Evolutionary conservation across 2,888 invertebrate species (phyloP), one percentile per base, ranked within the genome.

Genomic region (Microctonus hyperodae): DNA sequence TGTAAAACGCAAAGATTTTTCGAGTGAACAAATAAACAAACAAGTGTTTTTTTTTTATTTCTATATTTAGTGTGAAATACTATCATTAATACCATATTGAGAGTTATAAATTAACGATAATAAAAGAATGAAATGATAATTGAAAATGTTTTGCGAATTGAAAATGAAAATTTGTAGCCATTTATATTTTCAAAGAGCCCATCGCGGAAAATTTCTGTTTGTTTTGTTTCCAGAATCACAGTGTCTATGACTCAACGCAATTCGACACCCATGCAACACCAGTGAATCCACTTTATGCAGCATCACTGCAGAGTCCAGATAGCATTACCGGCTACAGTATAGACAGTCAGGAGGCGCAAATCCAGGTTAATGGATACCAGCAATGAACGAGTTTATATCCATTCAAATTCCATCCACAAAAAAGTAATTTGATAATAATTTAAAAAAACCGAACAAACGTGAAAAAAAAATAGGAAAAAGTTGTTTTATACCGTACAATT

Each of bases 301-400:
- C 91, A 16, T 91, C 91, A 0, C 85, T 91, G 10, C 91, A 91
- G 80, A 91, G 90, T 79, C 91, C 91, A 31, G 91, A 91, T 83
- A 91, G 90, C 65, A 89, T 91, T 81, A 89, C 90, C 35, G 87
- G 87, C 68, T 87, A 86, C 79, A 86, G 86, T 79, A 85, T 87
- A 78, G 82, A 86, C 77, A 83, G 82, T 75, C 79, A 76, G 76
- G 79, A 79, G 64, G 76, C 75, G 44, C 76, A 77, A 72, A 80
- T 76, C 66, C 82, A 81, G 68, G 72, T 76, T 67, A 83, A 82
- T 70, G 82, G 83, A 72, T 83, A 82, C 69, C 83, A 83, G 69
- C 83, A 83, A 76, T 83, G 77, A 83, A 73, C 68, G 25, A 64
- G 56, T 48, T 25, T 56, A 37, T 63, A 31, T 51, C 20, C 44